Evolutionary conservation across 2,888 invertebrate species (phyloP).

Genomic region (Notocelia uddmanniana): DNA sequence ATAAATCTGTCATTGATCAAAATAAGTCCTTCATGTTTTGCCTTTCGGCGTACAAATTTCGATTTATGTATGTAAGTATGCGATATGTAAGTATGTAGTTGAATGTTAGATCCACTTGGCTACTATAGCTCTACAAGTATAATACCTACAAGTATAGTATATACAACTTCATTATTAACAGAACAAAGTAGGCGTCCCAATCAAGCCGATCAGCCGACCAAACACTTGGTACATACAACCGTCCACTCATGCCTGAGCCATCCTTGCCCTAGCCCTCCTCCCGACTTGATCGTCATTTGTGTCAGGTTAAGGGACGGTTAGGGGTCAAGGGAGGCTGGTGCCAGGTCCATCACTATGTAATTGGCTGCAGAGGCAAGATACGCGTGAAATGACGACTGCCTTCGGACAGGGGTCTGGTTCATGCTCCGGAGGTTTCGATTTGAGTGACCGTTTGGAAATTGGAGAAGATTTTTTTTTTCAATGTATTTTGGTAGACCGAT

Average conservation of each 20-base stretch:
- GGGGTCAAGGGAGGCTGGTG: constrained; percentile 57
- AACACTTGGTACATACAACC: constrained; percentile 65
- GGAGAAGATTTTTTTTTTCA: neutral
- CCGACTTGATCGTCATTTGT: constrained; percentile 33
- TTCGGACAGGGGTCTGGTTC: constrained; percentile 75
- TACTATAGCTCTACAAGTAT: no score
- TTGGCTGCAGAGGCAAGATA: constrained; percentile 79
- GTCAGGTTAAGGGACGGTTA: constrained; percentile 45
- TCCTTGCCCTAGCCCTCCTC: constrained; percentile 49
- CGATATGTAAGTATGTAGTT: no score
- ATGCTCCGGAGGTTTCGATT: constrained; percentile 71
- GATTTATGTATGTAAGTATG: no score
- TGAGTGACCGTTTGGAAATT: constrained; percentile 49
- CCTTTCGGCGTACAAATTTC: no score
- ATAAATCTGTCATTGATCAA: no score
- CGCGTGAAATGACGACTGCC: constrained; percentile 82
- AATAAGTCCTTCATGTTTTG: no score
- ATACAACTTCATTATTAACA: constrained; percentile 72
- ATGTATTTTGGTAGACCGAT: constrained; percentile 1
- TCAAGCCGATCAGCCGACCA: constrained; percentile 78
- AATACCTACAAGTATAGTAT: constrained; percentile 19
- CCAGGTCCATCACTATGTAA: constrained; percentile 80
- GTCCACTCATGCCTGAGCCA: constrained; percentile 59
- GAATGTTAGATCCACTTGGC: no score
- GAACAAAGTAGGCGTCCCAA: constrained; percentile 66